Percentiles rank a stretch among this genome's conserved stretches.
These are phyloP conservation scores for Bergia sp. DNA, from an alignment of 92 coral and sea anemone species.

Conservation along the genomic window DNA sequence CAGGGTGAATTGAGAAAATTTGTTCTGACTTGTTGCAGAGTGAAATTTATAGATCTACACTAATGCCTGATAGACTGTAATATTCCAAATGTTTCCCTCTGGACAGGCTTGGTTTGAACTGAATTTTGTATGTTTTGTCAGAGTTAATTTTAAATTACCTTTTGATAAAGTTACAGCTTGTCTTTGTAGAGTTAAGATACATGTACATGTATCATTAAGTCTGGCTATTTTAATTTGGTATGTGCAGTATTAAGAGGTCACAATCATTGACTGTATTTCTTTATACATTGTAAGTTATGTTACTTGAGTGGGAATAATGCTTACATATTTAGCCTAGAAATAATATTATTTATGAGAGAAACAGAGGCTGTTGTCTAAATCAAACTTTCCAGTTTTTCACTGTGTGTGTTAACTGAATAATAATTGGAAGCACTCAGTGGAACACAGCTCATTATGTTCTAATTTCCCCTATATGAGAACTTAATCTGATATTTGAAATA, in stretches of 20 bases:
- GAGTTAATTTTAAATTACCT: neutral
- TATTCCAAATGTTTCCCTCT: neutral
- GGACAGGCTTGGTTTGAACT: neutral
- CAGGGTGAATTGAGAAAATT: no score
- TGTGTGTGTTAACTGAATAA: neutral
- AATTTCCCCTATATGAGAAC: conserved; percentile 10
- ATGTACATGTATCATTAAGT: neutral
- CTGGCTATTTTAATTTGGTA: neutral
- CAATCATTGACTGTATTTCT: neutral
- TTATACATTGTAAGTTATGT: no score
- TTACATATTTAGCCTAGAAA: no score
- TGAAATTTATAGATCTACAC: no score
- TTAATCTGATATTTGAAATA: conserved; percentile 31
- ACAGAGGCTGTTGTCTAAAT: neutral
- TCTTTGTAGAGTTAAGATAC: neutral
- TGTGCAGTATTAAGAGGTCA: no score
- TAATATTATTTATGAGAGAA: neutral
- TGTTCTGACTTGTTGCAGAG: no score
- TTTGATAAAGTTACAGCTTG: neutral
- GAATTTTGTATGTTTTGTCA: neutral
- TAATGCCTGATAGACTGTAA: no score
- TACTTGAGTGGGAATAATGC: no score
- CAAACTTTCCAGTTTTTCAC: neutral
- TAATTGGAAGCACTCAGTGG: neutral
- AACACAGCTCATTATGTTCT: neutral